Evolutionary conservation across 2,113 vertebrate genomes (phyloP).

Genomic region (Clarias gariepinus): DNA sequence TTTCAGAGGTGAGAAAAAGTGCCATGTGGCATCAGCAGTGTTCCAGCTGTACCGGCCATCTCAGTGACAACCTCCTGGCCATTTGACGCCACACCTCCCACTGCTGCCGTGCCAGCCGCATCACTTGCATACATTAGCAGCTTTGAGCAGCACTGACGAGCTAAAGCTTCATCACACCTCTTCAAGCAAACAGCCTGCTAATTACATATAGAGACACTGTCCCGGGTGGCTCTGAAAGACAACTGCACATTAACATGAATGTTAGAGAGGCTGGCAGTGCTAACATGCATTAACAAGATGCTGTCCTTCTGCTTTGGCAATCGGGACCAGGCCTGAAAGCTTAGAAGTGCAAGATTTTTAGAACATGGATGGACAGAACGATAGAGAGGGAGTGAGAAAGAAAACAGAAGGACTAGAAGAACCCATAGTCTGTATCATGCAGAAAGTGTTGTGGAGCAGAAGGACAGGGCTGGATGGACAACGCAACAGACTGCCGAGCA

Average conservation of each 20-base stretch:
- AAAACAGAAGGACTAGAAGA: slow-evolving; percentile 35
- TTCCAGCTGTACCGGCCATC: slow-evolving; percentile 49
- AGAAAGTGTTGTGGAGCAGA: slow-evolving; percentile 43
- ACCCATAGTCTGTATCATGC: slow-evolving; percentile 14
- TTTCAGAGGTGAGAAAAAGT: slow-evolving; percentile 33
- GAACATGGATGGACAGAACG: slow-evolving; percentile 33
- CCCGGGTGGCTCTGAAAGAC: slow-evolving; percentile 43
- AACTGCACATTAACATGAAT: slow-evolving; percentile 56
- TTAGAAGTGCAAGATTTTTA: slow-evolving; percentile 36
- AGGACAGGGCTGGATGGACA: slow-evolving; percentile 47
- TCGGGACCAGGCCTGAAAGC: slow-evolving; percentile 26
- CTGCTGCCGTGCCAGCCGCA: slow-evolving; percentile 37
- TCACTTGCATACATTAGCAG: slow-evolving; percentile 51
- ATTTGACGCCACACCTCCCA: slow-evolving; percentile 50
- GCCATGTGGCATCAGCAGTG: slow-evolving; percentile 46
- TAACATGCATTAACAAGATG: slow-evolving; percentile 47
- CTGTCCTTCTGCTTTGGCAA: slow-evolving; percentile 45
- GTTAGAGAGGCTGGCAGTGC: slow-evolving; percentile 40
- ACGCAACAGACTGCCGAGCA: slow-evolving; percentile 45
- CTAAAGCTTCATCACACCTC: slow-evolving; percentile 51
- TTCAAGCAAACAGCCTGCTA: slow-evolving; percentile 47
- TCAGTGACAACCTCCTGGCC: slow-evolving; percentile 43
- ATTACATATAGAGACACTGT: slow-evolving; percentile 49
- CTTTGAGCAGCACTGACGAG: slow-evolving; percentile 37
- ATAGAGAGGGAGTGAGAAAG: slow-evolving; percentile 44